A percentile compares a stretch with the other conserved stretches of the same genome.
Evolutionary conservation across 2,888 invertebrate species (phyloP).

Genomic region (Hypomecis punctinalis): DNA sequence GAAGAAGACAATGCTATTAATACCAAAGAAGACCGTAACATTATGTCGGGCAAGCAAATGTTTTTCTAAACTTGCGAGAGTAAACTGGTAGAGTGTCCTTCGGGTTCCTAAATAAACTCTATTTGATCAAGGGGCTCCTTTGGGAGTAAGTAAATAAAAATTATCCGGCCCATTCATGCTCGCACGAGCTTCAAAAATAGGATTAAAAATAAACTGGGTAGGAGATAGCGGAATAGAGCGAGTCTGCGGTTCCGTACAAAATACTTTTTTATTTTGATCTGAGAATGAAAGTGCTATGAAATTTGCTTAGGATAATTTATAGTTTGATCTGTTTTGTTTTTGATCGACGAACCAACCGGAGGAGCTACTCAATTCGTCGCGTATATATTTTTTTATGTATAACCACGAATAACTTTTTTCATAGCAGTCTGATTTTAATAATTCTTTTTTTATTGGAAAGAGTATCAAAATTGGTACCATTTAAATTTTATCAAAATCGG

Average conservation of each 20-base stretch:
- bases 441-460: no score
- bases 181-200: conserved; percentile 61
- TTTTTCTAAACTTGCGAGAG: conserved; percentile 58
- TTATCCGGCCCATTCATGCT: conserved; percentile 75
- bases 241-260: conserved; percentile 1
- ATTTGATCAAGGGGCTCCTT: conserved; percentile 65
- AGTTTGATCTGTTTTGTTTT: no score
- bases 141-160: conserved; percentile 78
- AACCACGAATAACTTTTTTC: no score
- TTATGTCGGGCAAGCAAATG: conserved; percentile 65
- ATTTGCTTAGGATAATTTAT: no score
- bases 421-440: no score
- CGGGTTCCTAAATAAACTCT: conserved; percentile 28
- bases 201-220: conserved; percentile 20
- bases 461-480: no score
- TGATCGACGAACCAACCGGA: no score
- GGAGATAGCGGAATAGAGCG: neutral
- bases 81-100: conserved; percentile 60
- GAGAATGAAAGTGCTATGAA: no score
- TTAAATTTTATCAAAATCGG: no score
- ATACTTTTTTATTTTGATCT: no score
- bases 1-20: conserved; percentile 52
- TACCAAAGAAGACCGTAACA: conserved; percentile 60
- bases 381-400: no score
- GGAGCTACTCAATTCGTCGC: no score